These are phyloP conservation scores for Oreortyx pictus DNA, from an alignment of 2,797 vertebrate species.

Conservation along the genomic window DNA sequence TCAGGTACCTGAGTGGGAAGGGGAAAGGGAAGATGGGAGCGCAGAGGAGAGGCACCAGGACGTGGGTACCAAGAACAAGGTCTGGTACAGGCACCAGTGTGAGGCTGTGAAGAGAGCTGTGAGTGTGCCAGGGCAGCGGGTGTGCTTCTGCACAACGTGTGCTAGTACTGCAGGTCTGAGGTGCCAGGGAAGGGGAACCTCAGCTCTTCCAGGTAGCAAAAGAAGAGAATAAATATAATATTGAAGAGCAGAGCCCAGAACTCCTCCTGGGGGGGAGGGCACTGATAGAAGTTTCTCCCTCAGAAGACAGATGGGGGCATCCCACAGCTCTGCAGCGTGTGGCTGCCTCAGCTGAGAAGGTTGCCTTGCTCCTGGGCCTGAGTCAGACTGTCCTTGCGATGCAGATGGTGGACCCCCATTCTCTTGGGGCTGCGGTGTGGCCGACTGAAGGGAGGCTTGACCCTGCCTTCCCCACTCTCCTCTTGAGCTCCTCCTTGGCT, in stretches of 20 bases:
- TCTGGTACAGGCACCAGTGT: slow-evolving; percentile 54
- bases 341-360: slow-evolving; percentile 87
- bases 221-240: slow-evolving; percentile 67
- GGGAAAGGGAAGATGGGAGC: background rate
- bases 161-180: slow-evolving; percentile 25
- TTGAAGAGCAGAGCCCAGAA: background rate
- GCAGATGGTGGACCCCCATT: slow-evolving; percentile 97
- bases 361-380: slow-evolving; percentile 96
- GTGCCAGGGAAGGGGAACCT: background rate
- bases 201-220: slow-evolving; percentile 50
- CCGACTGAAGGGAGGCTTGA: slow-evolving; percentile 76
- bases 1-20: slow-evolving; percentile 43
- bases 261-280: background rate
- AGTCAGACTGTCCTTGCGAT: slow-evolving; percentile 96
- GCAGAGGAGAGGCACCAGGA: slow-evolving; percentile 51
- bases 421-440: slow-evolving; percentile 94
- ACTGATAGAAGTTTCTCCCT: background rate
- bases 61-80: slow-evolving; percentile 19
- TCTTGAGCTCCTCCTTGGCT: slow-evolving; percentile 41
- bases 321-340: background rate
- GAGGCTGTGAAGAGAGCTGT: slow-evolving; percentile 27
- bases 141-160: slow-evolving; percentile 34
- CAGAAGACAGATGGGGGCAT: background rate
- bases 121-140: background rate
- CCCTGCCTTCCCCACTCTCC: slow-evolving; percentile 68